Conservation (phyloP, 2,888 invertebrate species). For the Cephus pulcher region DNA sequence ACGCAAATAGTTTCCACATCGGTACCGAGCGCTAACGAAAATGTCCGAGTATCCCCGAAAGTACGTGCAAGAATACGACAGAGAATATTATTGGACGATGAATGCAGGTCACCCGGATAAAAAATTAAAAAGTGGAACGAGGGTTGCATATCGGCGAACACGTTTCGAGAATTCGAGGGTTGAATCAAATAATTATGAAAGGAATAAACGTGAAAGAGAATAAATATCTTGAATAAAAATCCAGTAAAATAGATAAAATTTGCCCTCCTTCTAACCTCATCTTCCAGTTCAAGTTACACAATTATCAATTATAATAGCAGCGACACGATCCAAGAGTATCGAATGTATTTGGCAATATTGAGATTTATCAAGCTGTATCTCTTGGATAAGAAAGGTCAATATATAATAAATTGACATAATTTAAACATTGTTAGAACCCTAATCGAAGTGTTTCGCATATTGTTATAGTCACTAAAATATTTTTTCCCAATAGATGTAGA, state of each 20-base stretch:
- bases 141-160: background rate
- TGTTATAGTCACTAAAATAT: background rate
- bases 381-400: background rate
- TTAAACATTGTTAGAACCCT: background rate
- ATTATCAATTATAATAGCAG: background rate
- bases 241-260: background rate
- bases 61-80: background rate
- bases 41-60: constrained; percentile 4
- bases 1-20: background rate
- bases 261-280: background rate
- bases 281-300: background rate
- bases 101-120: constrained; percentile 8
- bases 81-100: constrained; percentile 11
- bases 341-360: background rate
- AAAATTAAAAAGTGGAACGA: constrained; percentile 3
- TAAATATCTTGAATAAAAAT: background rate
- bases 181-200: background rate
- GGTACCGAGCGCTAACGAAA: background rate
- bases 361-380: background rate
- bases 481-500: no score
- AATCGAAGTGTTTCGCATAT: background rate
- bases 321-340: background rate
- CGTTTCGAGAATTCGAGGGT: background rate
- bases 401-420: background rate
- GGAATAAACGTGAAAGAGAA: background rate